Conservation (phyloP, 2,888 invertebrate genomes). For the Eurytoma californica region DNA sequence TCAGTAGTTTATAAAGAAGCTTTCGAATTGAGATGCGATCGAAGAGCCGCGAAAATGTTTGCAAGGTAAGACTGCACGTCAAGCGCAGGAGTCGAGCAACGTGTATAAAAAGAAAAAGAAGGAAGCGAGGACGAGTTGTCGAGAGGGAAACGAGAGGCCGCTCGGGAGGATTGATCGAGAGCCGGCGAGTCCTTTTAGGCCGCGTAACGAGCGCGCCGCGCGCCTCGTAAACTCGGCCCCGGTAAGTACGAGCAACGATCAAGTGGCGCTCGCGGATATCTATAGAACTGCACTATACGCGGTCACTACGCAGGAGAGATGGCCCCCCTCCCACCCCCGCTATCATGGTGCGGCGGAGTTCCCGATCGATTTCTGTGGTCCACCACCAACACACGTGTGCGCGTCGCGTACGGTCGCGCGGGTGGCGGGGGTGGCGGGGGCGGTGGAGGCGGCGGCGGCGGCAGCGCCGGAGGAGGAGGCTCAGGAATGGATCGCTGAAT, state of each 20-base stretch:
- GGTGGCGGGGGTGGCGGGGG: slow-evolving; percentile 36
- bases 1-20: too few species aligned
- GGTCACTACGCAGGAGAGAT: slow-evolving; percentile 30
- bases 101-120: too few species aligned
- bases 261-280: slow-evolving; percentile 8
- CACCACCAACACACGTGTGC: slow-evolving; percentile 49
- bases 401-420: slow-evolving; percentile 26
- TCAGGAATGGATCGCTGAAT: slow-evolving; percentile 73
- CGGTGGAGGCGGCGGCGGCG: slow-evolving; percentile 24
- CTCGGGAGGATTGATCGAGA: background rate
- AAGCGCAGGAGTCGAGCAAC: too few species aligned
- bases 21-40: too few species aligned
- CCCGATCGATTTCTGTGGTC: slow-evolving; percentile 63
- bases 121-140: too few species aligned
- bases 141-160: background rate
- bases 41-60: too few species aligned
- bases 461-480: slow-evolving; percentile 44
- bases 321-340: slow-evolving; percentile 28
- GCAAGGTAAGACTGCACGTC: too few species aligned
- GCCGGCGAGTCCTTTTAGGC: too few species aligned
- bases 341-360: slow-evolving; percentile 58
- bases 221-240: slow-evolving; percentile 11
- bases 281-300: slow-evolving; percentile 23
- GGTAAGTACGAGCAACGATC: slow-evolving; percentile 4
- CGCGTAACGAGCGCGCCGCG: background rate